Percentiles rank a stretch among this genome's conserved stretches.
Conservation (phyloP, 2,888 invertebrate species). For the Gastracanthus pulcherrimus region DNA sequence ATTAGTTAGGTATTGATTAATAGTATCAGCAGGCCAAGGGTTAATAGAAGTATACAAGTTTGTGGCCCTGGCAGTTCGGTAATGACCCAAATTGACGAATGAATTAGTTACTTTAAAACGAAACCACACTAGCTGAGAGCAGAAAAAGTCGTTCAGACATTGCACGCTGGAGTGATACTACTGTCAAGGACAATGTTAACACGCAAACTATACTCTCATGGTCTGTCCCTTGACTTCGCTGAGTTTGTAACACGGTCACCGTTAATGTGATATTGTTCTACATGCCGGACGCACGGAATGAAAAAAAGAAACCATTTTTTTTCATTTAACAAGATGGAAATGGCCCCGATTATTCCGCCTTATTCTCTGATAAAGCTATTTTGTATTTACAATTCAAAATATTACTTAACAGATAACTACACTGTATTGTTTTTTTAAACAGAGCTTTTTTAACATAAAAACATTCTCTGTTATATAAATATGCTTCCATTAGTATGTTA, state of each 20-base stretch:
- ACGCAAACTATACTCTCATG: slow-evolving; percentile 48
- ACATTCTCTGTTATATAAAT: too few species aligned
- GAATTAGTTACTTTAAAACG: slow-evolving; percentile 61
- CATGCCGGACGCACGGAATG: slow-evolving; percentile 49
- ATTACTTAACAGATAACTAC: too few species aligned
- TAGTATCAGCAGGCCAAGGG: neutral
- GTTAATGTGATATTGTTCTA: slow-evolving; percentile 56
- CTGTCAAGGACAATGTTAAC: slow-evolving; percentile 57
- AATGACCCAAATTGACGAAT: slow-evolving; percentile 67
- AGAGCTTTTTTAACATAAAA: too few species aligned
- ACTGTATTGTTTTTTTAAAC: too few species aligned
- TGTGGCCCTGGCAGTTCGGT: slow-evolving; percentile 68
- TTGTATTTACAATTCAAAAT: too few species aligned
- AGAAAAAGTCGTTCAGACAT: slow-evolving; percentile 59
- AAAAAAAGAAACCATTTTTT: slow-evolving; percentile 28
- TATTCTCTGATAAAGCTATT: slow-evolving; percentile 33
- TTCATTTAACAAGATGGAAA: slow-evolving; percentile 18
- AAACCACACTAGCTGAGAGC: slow-evolving; percentile 31
- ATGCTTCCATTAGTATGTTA: too few species aligned
- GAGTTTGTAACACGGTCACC: slow-evolving; percentile 55
- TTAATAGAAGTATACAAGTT: slow-evolving; percentile 33
- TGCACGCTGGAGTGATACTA: slow-evolving; percentile 61
- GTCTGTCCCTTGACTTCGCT: slow-evolving; percentile 55
- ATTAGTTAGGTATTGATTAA: too few species aligned
- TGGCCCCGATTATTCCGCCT: slow-evolving; percentile 46